Evolutionary conservation across 1,140 invertebrate species (phyloP).

Genomic region (Bathynomus jamesi): DNA sequence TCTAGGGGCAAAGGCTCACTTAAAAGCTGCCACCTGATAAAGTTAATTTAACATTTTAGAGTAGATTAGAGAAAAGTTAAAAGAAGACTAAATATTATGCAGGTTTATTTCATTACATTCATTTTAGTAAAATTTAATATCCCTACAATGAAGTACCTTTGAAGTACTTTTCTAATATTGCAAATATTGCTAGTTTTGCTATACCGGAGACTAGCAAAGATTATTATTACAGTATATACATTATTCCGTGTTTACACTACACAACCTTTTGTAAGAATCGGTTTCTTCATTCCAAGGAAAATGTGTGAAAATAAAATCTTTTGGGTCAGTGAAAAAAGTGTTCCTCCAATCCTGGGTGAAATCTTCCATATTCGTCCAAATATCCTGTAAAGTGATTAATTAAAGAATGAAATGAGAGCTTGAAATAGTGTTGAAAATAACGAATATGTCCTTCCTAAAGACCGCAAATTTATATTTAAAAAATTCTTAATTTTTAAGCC

Average conservation of each 20-base stretch:
- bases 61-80: background rate
- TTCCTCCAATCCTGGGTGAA: constrained; percentile 39
- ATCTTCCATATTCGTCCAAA: constrained; percentile 42
- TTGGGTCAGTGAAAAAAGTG: constrained; percentile 51
- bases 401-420: no score
- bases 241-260: no score
- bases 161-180: no score
- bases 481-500: no score
- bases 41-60: background rate
- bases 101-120: background rate
- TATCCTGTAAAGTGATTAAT: no score
- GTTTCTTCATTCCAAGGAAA: constrained; percentile 47
- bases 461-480: no score
- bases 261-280: constrained; percentile 42
- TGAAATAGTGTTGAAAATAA: no score
- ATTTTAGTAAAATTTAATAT: constrained; percentile 1
- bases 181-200: no score
- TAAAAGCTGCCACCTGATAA: constrained; percentile 50
- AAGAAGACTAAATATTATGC: background rate
- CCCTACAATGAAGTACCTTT: background rate
- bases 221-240: no score
- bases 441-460: no score
- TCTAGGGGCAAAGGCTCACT: constrained; percentile 47
- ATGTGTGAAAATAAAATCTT: constrained; percentile 50
- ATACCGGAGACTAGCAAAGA: no score